Evolutionary conservation across 2,797 vertebrate genomes (phyloP), one percentile per base, ranked within the genome.

Genomic region (Sebastes diaconus): DNA sequence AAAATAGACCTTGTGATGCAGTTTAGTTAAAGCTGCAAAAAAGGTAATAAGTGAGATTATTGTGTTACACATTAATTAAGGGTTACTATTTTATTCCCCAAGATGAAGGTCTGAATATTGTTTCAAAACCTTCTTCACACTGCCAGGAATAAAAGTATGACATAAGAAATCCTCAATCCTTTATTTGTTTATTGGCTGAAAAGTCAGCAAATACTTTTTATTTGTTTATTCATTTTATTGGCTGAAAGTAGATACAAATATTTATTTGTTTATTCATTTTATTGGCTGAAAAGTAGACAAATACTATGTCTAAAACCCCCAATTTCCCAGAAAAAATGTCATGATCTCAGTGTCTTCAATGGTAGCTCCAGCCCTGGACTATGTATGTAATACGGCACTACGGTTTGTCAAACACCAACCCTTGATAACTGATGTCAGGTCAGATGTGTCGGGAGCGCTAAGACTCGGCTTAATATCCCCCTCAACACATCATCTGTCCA

Each of bases 401-500:
- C 1, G n/a, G n/a, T 75, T 20, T 34, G 20, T 57, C 34, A 60
- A 34, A 68, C 25, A 32, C 6, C 24, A n/a, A 30, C 18, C 24
- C 66, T 39, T 32, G 29, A 69, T 75, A 59, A 74, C 50, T 73
- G 61, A 68, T 73, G 64, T 70, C 64, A 63, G 34, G 4, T 84
- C 77, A 75, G 67, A 79, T 57, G 69, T 52, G 22, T 73, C 46
- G 3, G n/a, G 32, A 27, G 46, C 3, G n/a, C 60, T 72, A 58
- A 90, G 65, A 74, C 71, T 39, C 6, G 14, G 70, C 81, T 74
- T 76, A 79, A 68, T 39, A 61, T 67, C 71, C 72, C 69, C 75
- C 39, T 85, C 85, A 83, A 25, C 82, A 67, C 57, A 5, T 77
- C 68, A 64, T 79, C 72, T 70, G 77, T 74, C 69, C 16, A 25